phyloP scores from a whole-genome alignment of 2,888 invertebrate species.

The Drosophila cognata region DNA sequence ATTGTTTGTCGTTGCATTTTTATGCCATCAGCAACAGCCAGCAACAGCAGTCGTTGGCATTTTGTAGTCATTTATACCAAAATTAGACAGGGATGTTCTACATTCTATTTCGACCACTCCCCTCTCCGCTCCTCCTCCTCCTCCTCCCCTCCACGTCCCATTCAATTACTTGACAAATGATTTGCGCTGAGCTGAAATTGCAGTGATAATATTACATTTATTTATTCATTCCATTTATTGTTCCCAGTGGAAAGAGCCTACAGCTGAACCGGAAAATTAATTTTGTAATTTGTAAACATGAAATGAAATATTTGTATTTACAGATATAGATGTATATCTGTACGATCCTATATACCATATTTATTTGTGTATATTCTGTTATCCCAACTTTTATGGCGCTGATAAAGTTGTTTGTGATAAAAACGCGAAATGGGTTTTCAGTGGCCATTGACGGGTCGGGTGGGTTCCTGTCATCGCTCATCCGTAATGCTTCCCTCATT shows the following conservation, averaged over 20 bases:
- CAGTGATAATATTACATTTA: conserved; percentile 55
- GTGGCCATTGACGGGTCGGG: conserved; percentile 1
- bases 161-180: conserved; percentile 54
- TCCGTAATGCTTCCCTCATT: conserved; percentile 2
- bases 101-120: neutral
- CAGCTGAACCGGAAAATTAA: conserved; percentile 64
- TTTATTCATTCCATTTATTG: conserved; percentile 38
- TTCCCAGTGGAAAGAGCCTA: neutral
- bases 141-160: neutral
- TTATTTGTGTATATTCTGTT: neutral
- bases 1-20: conserved; percentile 76
- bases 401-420: conserved; percentile 61
- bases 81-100: conserved; percentile 27
- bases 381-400: conserved; percentile 59
- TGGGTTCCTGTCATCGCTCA: neutral
- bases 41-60: conserved; percentile 20
- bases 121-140: neutral
- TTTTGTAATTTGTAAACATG: conserved; percentile 44
- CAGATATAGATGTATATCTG: neutral
- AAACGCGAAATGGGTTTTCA: conserved; percentile 7
- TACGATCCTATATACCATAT: neutral
- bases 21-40: conserved; percentile 27
- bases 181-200: conserved; percentile 33
- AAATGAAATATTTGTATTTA: conserved; percentile 21
- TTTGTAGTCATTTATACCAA: conserved; percentile 58